Evolutionary conservation across 2,797 vertebrate genomes (phyloP).

Genomic region (Takifugu ocellatus): DNA sequence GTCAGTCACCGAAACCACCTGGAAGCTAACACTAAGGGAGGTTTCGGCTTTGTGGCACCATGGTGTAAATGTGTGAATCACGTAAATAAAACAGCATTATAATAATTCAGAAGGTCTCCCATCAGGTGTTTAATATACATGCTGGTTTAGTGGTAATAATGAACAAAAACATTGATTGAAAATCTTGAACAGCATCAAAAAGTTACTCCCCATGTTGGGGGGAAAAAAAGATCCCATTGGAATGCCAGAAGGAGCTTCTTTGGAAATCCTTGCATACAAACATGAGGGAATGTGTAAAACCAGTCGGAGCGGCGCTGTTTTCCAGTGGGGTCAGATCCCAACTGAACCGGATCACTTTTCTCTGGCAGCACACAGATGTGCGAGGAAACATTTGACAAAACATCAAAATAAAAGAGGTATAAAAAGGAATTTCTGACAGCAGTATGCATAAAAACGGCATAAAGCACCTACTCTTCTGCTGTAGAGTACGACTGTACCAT

Average conservation of each 20-base stretch:
- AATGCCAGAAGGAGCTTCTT: neutral
- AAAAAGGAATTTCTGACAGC: too few species aligned
- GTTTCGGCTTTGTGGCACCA: neutral
- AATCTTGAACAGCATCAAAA: neutral
- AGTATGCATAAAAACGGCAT: too few species aligned
- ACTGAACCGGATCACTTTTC: too few species aligned
- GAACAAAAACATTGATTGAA: neutral
- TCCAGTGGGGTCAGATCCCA: too few species aligned
- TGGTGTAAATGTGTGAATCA: neutral
- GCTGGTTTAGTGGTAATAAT: neutral
- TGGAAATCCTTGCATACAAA: slow-evolving; percentile 8
- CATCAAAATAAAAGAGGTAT: too few species aligned
- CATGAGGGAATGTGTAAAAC: too few species aligned
- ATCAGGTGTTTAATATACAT: neutral
- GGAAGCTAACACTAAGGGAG: too few species aligned
- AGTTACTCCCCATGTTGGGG: neutral
- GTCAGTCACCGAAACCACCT: too few species aligned
- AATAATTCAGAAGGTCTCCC: neutral
- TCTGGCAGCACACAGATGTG: slow-evolving; percentile 1
- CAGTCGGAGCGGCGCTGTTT: too few species aligned
- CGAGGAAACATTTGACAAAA: neutral
- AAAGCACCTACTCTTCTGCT: too few species aligned
- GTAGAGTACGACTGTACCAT: slow-evolving; percentile 2
- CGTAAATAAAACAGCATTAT: neutral
- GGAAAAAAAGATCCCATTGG: neutral